These are phyloP conservation scores for Micropoecilia bifurca DNA, from an alignment of 2,797 vertebrate genomes.

Conservation along the genomic window DNA sequence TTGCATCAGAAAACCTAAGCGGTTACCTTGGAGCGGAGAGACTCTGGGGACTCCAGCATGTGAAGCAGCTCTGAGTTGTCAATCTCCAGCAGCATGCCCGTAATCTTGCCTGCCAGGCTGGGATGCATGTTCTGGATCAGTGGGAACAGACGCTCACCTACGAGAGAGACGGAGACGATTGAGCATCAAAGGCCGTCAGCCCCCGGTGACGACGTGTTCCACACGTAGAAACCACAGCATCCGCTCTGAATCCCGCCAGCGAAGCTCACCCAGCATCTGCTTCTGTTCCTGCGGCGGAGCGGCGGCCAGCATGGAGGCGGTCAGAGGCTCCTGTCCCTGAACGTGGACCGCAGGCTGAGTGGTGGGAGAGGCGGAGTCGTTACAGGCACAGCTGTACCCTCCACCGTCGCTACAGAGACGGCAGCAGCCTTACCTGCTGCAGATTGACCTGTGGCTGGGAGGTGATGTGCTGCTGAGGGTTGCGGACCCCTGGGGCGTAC, in stretches of 20 bases:
- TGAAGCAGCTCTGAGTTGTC: slow-evolving; percentile 98
- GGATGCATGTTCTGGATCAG: slow-evolving; percentile 98
- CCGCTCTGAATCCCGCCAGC: neutral
- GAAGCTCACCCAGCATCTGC: slow-evolving; percentile 94
- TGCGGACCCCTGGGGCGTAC: slow-evolving; percentile 91
- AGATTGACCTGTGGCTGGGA: slow-evolving; percentile 89
- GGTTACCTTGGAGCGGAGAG: slow-evolving; percentile 95
- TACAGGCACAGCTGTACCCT: neutral
- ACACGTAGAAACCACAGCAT: no score
- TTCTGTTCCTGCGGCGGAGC: slow-evolving; percentile 98
- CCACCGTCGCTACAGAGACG: neutral
- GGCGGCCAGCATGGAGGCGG: slow-evolving; percentile 95
- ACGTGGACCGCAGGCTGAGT: slow-evolving; percentile 93
- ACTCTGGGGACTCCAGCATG: slow-evolving; percentile 98
- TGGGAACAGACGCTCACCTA: slow-evolving; percentile 96
- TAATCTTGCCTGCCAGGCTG: slow-evolving; percentile 96
- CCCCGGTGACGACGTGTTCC: neutral
- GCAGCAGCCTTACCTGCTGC: slow-evolving; percentile 86
- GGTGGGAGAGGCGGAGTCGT: neutral
- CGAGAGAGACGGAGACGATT: slow-evolving; percentile 12
- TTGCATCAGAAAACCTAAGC: slow-evolving; percentile 4
- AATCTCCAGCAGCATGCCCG: slow-evolving; percentile 97
- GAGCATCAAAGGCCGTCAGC: neutral
- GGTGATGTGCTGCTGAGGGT: slow-evolving; percentile 92
- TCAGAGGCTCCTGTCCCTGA: slow-evolving; percentile 97